phyloP scores from a whole-genome alignment of 2,888 invertebrate genomes.

The Leptinotarsa tumamoca region DNA sequence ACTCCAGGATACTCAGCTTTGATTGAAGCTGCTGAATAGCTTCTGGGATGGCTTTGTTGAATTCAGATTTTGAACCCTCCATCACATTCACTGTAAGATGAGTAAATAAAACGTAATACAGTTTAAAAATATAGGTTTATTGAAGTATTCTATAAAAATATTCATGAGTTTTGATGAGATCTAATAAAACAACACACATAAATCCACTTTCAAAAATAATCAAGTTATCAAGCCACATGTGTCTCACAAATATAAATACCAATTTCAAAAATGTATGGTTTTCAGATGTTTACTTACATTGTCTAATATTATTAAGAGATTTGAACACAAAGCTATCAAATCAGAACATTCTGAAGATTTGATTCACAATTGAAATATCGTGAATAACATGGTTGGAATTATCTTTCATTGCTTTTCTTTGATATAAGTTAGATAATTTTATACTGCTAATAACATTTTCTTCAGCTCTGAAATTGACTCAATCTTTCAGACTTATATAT shows the following conservation, averaged over 20 bases:
- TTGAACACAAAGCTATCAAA: too few relatives aligned
- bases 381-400: too few relatives aligned
- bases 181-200: conserved; percentile 2
- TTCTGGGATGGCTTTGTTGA: conserved; percentile 53
- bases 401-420: too few relatives aligned
- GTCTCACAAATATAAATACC: background rate
- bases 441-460: too few relatives aligned
- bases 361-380: too few relatives aligned
- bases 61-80: conserved; percentile 55
- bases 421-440: too few relatives aligned
- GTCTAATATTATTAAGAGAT: too few relatives aligned
- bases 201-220: background rate
- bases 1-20: conserved; percentile 61
- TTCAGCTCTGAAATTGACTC: too few relatives aligned
- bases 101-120: background rate
- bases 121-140: conserved; percentile 8
- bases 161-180: conserved; percentile 4
- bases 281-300: too few relatives aligned
- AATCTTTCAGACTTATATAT: too few relatives aligned
- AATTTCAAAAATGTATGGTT: background rate
- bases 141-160: conserved; percentile 26
- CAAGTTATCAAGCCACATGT: background rate
- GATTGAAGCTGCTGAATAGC: conserved; percentile 56
- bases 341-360: too few relatives aligned
- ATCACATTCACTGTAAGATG: conserved; percentile 55